A percentile compares a stretch with the other conserved stretches of the same genome.
phyloP scores from a whole-genome alignment of 2,113 vertebrate species.

The Carollia perspicillata region DNA sequence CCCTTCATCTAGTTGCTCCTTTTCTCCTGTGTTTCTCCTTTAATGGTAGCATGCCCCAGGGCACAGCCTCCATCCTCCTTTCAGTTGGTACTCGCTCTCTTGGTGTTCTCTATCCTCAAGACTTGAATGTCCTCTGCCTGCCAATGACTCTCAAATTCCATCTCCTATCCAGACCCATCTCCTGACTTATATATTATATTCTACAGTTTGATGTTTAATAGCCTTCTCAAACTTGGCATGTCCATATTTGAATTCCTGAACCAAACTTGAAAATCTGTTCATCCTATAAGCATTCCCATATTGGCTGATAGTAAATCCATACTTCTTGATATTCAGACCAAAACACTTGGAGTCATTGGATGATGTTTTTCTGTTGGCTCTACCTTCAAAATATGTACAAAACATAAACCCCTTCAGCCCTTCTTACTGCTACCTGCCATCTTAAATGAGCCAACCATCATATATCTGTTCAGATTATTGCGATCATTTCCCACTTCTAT shows the following conservation, averaged over 20 bases:
- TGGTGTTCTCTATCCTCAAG: not conserved
- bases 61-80: not conserved
- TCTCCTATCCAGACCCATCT: not conserved
- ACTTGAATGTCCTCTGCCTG: not conserved
- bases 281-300: not conserved
- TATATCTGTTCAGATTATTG: not conserved
- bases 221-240: slow-evolving; percentile 17
- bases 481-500: not conserved
- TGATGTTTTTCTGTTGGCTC: not conserved
- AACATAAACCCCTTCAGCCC: not conserved
- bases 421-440: not conserved
- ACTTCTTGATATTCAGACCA: not conserved
- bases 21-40: not conserved
- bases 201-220: not conserved
- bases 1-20: not conserved
- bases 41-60: not conserved
- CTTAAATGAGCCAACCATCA: not conserved
- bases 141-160: not conserved
- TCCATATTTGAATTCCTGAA: not conserved
- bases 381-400: not conserved
- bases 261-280: not conserved
- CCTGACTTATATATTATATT: not conserved
- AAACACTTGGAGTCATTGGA: not conserved
- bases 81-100: not conserved
- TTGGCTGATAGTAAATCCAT: not conserved